Percentiles rank a stretch among this genome's conserved stretches.
These are phyloP conservation scores for Trematomus loennbergii DNA, from an alignment of 2,113 vertebrate species.

Conservation along the genomic window DNA sequence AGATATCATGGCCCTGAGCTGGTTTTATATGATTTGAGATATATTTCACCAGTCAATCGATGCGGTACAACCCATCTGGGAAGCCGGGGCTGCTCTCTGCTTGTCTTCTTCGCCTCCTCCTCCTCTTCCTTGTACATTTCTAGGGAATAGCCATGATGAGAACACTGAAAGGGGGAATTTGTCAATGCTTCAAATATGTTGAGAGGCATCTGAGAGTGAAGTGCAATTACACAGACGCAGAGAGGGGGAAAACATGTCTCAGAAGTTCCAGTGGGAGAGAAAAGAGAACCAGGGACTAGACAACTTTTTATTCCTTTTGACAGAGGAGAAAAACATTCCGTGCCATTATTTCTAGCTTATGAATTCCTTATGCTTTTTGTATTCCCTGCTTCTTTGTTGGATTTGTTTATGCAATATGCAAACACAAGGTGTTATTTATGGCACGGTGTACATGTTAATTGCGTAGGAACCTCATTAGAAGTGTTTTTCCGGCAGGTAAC, in stretches of 20 bases:
- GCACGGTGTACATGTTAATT: constrained; percentile 36
- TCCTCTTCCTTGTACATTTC: constrained; percentile 72
- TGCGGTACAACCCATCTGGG: constrained; percentile 78
- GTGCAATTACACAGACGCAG: constrained; percentile 74
- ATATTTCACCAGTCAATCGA: constrained; percentile 83
- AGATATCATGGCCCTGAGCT: constrained; percentile 67
- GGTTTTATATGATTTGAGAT: constrained; percentile 76
- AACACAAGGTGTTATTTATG: constrained; percentile 61
- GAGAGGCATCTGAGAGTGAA: constrained; percentile 76
- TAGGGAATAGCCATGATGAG: constrained; percentile 77
- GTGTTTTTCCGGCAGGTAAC: constrained; percentile 33
- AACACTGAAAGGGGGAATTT: constrained; percentile 76
- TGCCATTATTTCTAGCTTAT: constrained; percentile 27
- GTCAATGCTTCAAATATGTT: constrained; percentile 79
- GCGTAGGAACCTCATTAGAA: constrained; percentile 57
- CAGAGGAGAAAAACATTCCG: constrained; percentile 3
- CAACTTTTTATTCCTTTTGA: constrained; percentile 60
- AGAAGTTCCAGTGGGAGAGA: constrained; percentile 54
- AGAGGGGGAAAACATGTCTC: constrained; percentile 56
- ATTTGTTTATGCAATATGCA: constrained; percentile 59
- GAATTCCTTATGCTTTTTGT: constrained; percentile 45
- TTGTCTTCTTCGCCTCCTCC: constrained; percentile 64
- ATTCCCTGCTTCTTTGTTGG: constrained; percentile 34
- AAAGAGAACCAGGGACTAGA: constrained; percentile 44
- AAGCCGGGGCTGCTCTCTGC: constrained; percentile 58